phyloP scores from a whole-genome alignment of 2,797 vertebrate genomes.

The Notoglanidium macrostoma region DNA sequence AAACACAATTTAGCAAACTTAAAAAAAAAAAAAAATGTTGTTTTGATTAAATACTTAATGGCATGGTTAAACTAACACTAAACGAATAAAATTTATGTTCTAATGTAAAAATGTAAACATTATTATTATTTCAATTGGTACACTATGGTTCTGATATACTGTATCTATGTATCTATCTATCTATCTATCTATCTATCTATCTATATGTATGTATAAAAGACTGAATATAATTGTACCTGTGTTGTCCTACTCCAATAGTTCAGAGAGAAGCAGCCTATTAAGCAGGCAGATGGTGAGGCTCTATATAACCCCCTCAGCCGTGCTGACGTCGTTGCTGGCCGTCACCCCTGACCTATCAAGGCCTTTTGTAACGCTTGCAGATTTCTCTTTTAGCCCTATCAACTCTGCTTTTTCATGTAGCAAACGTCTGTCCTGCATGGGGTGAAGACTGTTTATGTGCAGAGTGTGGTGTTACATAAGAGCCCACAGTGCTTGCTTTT shows the following conservation, averaged over 20 bases:
- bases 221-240: constrained; percentile 64
- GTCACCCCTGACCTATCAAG: constrained; percentile 64
- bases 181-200: no score
- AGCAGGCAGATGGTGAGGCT: constrained; percentile 41
- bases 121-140: background rate
- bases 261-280: constrained; percentile 39
- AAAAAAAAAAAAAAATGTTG: no score
- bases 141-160: background rate
- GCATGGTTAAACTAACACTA: background rate
- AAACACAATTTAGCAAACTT: constrained; percentile 16
- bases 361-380: constrained; percentile 57
- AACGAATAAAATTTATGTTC: background rate
- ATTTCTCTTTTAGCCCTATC: constrained; percentile 26
- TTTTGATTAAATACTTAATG: background rate
- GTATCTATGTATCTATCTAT: background rate
- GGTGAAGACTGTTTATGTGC: constrained; percentile 17
- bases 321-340: constrained; percentile 62
- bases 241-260: constrained; percentile 55
- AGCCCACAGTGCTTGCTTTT: background rate
- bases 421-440: constrained; percentile 18
- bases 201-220: background rate
- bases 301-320: constrained; percentile 66
- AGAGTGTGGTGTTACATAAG: constrained; percentile 16
- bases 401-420: constrained; percentile 28
- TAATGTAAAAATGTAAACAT: background rate